Base-by-base conservation (phyloP, 2,797 vertebrate genomes). In the Danio jaintianensis region DNA sequence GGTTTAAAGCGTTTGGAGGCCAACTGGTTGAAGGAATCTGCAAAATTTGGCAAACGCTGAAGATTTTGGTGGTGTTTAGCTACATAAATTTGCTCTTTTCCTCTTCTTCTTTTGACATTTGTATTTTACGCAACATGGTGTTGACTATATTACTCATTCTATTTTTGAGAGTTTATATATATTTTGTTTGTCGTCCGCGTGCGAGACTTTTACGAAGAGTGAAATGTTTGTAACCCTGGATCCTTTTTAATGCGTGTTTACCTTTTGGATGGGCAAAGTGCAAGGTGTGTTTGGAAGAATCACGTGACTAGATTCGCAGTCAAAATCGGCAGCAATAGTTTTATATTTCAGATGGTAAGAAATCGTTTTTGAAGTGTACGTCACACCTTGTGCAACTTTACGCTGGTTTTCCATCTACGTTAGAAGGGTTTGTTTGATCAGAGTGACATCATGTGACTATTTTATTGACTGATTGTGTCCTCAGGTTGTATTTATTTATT, bases 401-500 rank as follows among this genome's bases (percentile, higher is more conserved):
- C n/a, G 52, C 68, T 45, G 11, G n/a, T 29, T 68, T 64, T 45
- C 15, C 10, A 55, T 76, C 40, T 67, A 36, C 43, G 61, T 66
- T 62, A 20, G 40, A 53, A 78, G 59, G 48, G 40, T 18, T 18
- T 48, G 48, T 5, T 4, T 58, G 68, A 29, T 53, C 67, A 55
- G 59, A 10, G 78, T 72, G 20, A 70, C 68, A 62, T 53, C 67
- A 71, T 52, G 2, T 38, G 61, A 73, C 55, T 67, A 40, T 29
- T 58, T 45, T 67, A 70, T 61, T 20, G 42, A 64, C 58, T 64
- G 48, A 89, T 91, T 82, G 88, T 84, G 91, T 92, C 91, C 92
- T 94, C 91, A 91, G 91, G 91, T 91, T 91, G 83, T 92, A 92
- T 93, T 92, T 92, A 92, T 93, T 92, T 92, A 93, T 92, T 93